Evolutionary conservation across 2,888 invertebrate genomes (phyloP).

Genomic region (Priocnemis perturbator): DNA sequence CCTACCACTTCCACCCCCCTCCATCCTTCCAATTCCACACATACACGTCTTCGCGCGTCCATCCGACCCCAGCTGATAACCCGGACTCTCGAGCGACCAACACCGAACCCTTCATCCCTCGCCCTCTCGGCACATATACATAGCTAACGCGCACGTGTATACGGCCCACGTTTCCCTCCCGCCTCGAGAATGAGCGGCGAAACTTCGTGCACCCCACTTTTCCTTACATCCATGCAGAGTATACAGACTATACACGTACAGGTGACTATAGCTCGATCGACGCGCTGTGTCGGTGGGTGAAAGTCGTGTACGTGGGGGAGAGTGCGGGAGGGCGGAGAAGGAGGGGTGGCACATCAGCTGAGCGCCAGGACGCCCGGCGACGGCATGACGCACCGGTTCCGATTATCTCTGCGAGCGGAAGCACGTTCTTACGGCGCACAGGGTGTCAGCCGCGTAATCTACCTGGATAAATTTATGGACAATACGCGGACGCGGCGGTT

Average conservation of each 20-base stretch:
- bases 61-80: slow-evolving; percentile 44
- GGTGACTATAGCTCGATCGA: no score
- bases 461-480: no score
- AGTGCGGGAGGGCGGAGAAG: background rate
- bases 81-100: slow-evolving; percentile 43
- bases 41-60: slow-evolving; percentile 26
- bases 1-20: slow-evolving; percentile 29
- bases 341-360: slow-evolving; percentile 52
- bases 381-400: slow-evolving; percentile 29
- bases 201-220: no score
- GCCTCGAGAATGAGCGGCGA: no score
- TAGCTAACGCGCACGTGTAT: no score
- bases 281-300: slow-evolving; percentile 10
- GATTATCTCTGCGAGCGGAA: slow-evolving; percentile 29
- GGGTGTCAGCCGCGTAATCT: slow-evolving; percentile 4
- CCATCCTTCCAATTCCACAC: slow-evolving; percentile 12
- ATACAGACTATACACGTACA: no score
- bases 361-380: slow-evolving; percentile 44
- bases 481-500: background rate
- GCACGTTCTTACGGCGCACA: slow-evolving; percentile 11
- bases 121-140: slow-evolving; percentile 30
- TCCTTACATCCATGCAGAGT: no score
- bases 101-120: slow-evolving; percentile 40
- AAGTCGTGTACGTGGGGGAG: background rate
- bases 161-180: background rate